These are phyloP conservation scores for Chrysolina haemoptera DNA, from an alignment of 2,888 invertebrate genomes.

Conservation along the genomic window DNA sequence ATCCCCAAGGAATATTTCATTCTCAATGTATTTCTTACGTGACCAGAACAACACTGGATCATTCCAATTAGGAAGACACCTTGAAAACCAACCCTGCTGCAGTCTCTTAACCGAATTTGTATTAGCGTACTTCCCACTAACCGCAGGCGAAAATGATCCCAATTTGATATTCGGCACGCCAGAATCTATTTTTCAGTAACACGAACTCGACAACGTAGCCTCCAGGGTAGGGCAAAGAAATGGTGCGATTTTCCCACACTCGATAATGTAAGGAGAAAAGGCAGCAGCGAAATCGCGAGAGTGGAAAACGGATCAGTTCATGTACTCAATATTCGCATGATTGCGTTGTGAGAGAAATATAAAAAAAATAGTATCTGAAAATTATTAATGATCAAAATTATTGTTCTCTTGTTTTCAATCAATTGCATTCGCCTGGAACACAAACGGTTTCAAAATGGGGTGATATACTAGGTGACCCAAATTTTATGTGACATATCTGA, in stretches of 20 bases:
- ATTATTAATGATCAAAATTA: too few species aligned
- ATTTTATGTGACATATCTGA: too few species aligned
- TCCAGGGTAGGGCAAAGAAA: background rate
- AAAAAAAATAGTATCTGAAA: too few species aligned
- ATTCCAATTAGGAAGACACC: constrained; percentile 5
- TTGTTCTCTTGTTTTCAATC: too few species aligned
- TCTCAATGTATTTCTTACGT: background rate
- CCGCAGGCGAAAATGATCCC: background rate
- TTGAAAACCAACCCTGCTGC: background rate
- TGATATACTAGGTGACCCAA: too few species aligned
- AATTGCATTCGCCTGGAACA: too few species aligned
- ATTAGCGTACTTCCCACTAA: constrained; percentile 9
- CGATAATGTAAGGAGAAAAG: background rate
- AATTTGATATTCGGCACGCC: constrained; percentile 9
- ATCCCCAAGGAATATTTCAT: background rate
- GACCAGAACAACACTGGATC: background rate
- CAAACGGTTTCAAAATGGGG: too few species aligned
- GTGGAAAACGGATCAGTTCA: background rate
- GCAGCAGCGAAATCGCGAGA: background rate
- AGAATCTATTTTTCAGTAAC: constrained; percentile 6
- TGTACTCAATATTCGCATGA: background rate
- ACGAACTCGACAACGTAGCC: background rate
- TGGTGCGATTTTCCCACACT: background rate
- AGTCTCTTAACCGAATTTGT: background rate
- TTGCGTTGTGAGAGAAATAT: too few species aligned